Base-by-base conservation (phyloP, 2,888 invertebrate genomes). In the Polymixis lichenea region DNA sequence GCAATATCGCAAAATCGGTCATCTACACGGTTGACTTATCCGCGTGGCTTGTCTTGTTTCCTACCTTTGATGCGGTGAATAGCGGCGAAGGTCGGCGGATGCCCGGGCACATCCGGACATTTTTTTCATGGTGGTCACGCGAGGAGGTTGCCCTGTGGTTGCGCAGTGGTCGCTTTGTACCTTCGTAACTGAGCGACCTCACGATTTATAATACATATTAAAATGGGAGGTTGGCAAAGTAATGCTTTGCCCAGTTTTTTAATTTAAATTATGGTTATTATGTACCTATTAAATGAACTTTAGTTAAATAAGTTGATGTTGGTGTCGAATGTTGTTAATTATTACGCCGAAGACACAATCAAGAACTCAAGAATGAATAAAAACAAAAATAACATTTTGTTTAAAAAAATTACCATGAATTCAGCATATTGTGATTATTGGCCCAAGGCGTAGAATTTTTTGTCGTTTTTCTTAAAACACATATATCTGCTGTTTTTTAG, bases 131-230 rank as follows among this genome's bases (percentile, higher is more conserved):
- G 76, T 55, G 65, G 72, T 75, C 67, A 84, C 64, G 66, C 60
- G 25, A 66, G 69, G 11, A 75, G 75, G 56, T 70, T n/a, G 43
- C 13, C 38, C 38, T 67, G 73, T 38, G 82, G 84, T 73, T 74
- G 73, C 15, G 28, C n/a, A 8, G 67, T 60, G 82, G 82, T 79
- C 32, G 72, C 74, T 84, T 82, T 84, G 74, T 79, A 72, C 72
- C 76, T 43, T 66, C 56, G 28, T 38, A 62, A 64, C 32, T 4
- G 11, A 49, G 15, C 13, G 17, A 75, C 72, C 75, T 25, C 66
- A 32, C 6, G 61, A 46, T 69, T 69, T 75, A 60, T 71, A 60
- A 71, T 75, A 13, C 43, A 46, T 46, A 71, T 75, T 61, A 53
- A 70, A 55, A 9, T 60, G 17, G 25, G 6, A 17, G 51, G 22